Evolutionary conservation across 2,888 invertebrate genomes (phyloP).

Genomic region (Caradrina kadenii): DNA sequence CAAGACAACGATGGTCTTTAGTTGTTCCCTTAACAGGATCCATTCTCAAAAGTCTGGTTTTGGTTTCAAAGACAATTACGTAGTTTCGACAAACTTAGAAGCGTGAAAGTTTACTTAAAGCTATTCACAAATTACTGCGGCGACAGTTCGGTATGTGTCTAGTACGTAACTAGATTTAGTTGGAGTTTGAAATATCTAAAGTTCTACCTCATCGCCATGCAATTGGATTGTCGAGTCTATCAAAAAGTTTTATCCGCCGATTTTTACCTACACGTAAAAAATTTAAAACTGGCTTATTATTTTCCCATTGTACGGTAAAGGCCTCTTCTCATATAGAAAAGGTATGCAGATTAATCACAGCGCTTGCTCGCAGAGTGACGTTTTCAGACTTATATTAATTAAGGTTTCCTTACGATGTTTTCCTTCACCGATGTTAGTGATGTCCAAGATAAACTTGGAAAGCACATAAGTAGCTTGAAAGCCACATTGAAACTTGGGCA

Average conservation of each 20-base stretch:
- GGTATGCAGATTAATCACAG: too few species aligned
- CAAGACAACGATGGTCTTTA: conserved; percentile 1
- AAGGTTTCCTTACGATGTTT: too few species aligned
- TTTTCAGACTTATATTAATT: too few species aligned
- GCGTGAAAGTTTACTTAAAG: conserved; percentile 58
- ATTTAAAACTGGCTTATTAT: too few species aligned
- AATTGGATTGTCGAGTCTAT: neutral
- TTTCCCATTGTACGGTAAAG: too few species aligned
- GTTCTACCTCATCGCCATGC: neutral
- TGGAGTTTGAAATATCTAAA: conserved; percentile 4
- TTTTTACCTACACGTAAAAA: neutral
- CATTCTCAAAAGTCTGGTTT: conserved; percentile 25
- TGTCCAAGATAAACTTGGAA: too few species aligned
- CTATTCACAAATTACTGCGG: conserved; percentile 31
- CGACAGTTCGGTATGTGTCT: conserved; percentile 14
- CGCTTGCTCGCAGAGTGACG: too few species aligned
- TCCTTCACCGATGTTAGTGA: too few species aligned
- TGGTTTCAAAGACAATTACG: conserved; percentile 38
- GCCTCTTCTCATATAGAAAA: too few species aligned
- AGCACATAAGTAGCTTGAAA: too few species aligned
- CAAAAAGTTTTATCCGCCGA: neutral
- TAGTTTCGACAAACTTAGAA: conserved; percentile 43
- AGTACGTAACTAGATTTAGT: conserved; percentile 19
- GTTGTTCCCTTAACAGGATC: conserved; percentile 16
- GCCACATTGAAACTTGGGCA: too few species aligned